phyloP scores from a whole-genome alignment of 2,113 vertebrate genomes.

The Numida meleagris region DNA sequence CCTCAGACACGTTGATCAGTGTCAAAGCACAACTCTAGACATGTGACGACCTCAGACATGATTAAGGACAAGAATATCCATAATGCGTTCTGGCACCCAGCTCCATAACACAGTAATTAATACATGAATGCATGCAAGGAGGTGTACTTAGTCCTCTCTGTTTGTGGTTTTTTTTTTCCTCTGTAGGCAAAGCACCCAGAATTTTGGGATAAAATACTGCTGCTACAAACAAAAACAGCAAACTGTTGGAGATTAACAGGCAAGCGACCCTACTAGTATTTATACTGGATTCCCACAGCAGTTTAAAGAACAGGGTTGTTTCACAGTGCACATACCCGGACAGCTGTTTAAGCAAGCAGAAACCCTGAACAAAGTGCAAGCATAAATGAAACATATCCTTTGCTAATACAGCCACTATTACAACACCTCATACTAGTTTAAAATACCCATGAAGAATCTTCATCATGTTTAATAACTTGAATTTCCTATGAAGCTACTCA shows the following conservation, averaged over 20 bases:
- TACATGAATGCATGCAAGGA: not conserved
- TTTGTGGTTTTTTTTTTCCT: not conserved
- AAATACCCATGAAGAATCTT: not conserved
- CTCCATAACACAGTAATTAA: not conserved
- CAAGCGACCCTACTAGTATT: not conserved
- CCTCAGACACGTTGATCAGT: not conserved
- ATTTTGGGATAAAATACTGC: not conserved
- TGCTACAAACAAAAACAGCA: not conserved
- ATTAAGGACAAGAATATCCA: not conserved
- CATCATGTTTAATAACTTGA: not conserved
- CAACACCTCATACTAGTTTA: not conserved
- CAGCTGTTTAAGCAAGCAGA: not conserved
- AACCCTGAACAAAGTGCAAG: not conserved
- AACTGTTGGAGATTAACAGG: not conserved
- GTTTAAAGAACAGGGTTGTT: not conserved
- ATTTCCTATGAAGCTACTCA: not conserved
- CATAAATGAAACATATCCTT: not conserved
- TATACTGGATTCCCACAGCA: not conserved
- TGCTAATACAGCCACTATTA: not conserved
- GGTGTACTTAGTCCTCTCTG: not conserved
- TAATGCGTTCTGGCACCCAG: not conserved
- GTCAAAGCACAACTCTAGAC: not conserved
- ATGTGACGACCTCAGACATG: accelerated
- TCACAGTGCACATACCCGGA: not conserved
- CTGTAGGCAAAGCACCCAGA: not conserved